Evolutionary conservation across 2,797 vertebrate genomes (phyloP).

Genomic region (Luscinia luscinia): DNA sequence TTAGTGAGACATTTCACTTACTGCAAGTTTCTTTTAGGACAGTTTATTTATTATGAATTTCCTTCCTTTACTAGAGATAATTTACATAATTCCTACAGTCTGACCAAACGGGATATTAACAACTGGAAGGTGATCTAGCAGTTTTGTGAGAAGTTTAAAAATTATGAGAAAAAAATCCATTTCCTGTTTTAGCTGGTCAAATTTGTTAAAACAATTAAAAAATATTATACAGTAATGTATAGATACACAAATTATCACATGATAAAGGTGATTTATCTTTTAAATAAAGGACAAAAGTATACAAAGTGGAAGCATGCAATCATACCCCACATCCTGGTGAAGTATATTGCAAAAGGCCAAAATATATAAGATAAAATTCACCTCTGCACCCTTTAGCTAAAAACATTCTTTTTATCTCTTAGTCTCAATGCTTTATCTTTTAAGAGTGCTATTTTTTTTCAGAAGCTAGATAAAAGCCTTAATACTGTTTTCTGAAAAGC

Average conservation of each 20-base stretch:
- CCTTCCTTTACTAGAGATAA: background rate
- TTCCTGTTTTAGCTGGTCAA: background rate
- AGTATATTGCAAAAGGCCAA: accelerated
- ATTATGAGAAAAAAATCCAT: background rate
- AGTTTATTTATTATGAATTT: background rate
- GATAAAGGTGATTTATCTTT: background rate
- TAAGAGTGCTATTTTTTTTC: background rate
- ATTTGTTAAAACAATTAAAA: background rate
- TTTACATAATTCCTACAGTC: background rate
- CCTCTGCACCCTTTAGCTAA: background rate
- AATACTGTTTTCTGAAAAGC: background rate
- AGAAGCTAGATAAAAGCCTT: background rate
- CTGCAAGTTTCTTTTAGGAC: background rate
- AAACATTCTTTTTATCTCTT: background rate
- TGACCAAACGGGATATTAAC: background rate
- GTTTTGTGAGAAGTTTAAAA: background rate
- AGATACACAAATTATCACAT: background rate
- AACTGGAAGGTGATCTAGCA: background rate
- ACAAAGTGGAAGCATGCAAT: background rate
- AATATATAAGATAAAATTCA: background rate
- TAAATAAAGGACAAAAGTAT: background rate
- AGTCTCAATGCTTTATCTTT: background rate
- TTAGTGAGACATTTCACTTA: background rate
- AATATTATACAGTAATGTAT: background rate
- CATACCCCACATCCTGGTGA: background rate